A percentile compares a stretch with the other conserved stretches of the same genome.
These are phyloP conservation scores for Nymphalis io DNA, from an alignment of 1,140 invertebrate species.

Conservation along the genomic window DNA sequence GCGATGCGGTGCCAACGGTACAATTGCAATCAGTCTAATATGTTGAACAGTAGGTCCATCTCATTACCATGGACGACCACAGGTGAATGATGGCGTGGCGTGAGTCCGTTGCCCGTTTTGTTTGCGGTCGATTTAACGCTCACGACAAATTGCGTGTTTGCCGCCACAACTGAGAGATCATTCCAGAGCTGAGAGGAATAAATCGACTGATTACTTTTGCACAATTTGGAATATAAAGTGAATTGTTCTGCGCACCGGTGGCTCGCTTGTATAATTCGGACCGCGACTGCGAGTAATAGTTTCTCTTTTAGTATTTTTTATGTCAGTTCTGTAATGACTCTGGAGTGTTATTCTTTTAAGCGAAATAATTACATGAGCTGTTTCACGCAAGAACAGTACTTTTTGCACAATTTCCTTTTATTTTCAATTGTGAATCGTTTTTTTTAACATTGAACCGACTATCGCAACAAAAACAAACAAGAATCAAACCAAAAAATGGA, in stretches of 20 bases:
- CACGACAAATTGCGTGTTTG: conserved; percentile 78
- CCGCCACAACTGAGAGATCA: conserved; percentile 69
- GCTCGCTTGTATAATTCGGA: conserved; percentile 47
- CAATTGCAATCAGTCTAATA: conserved; percentile 79
- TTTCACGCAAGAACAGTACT: conserved; percentile 30
- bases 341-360: conserved; percentile 41
- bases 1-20: conserved; percentile 44
- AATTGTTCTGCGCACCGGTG: conserved; percentile 50
- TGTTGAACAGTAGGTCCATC: conserved; percentile 78
- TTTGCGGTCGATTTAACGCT: conserved; percentile 79
- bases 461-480: not conserved
- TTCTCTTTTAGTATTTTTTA: conserved; percentile 38
- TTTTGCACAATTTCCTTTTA: conserved; percentile 32
- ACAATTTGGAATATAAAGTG: conserved; percentile 61
- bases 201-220: conserved; percentile 74
- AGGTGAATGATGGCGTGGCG: conserved; percentile 75
- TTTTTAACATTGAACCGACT: conserved; percentile 2
- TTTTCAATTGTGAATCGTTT: conserved; percentile 30
- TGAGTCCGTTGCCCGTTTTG: conserved; percentile 69
- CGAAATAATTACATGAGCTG: conserved; percentile 38
- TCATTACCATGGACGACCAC: conserved; percentile 79
- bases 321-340: conserved; percentile 43
- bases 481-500: not conserved
- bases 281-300: conserved; percentile 44
- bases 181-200: conserved; percentile 63